Conservation (phyloP, 2,113 vertebrate genomes). For the Rhea americana region DNA sequence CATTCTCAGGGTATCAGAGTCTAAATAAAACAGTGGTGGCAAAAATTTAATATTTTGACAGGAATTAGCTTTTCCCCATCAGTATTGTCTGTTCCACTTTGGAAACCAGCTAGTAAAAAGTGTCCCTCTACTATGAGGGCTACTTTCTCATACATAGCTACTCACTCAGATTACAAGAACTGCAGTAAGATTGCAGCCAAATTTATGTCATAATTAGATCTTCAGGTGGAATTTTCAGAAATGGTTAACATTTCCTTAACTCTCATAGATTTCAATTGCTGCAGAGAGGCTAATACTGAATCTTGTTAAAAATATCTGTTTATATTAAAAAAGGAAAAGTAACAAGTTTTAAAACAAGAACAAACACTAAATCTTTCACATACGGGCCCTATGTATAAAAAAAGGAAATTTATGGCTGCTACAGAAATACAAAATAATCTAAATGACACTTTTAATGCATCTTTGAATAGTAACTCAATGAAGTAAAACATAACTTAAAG, state of each 20-base stretch:
- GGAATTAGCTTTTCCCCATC: background rate
- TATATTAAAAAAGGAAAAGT: background rate
- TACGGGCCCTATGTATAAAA: background rate
- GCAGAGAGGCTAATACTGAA: slow-evolving; percentile 4
- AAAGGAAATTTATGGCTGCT: background rate
- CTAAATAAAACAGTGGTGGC: background rate
- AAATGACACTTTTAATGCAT: background rate
- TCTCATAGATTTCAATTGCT: background rate
- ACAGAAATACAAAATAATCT: slow-evolving; percentile 42
- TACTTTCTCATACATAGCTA: background rate
- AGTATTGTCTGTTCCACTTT: background rate
- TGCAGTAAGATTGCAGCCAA: background rate
- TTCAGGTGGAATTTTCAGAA: background rate
- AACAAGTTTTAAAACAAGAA: background rate
- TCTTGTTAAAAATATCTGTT: slow-evolving; percentile 13
- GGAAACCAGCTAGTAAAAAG: background rate
- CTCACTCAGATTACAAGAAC: background rate
- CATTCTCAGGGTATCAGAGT: background rate
- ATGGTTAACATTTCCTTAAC: background rate
- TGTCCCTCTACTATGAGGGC: background rate
- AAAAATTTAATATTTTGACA: background rate
- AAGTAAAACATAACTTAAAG: background rate
- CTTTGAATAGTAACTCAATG: slow-evolving; percentile 15
- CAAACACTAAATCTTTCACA: background rate
- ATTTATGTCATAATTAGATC: background rate